phyloP scores from a whole-genome alignment of 92 coral and sea anemone species.

The Heliopora coerulea region DNA sequence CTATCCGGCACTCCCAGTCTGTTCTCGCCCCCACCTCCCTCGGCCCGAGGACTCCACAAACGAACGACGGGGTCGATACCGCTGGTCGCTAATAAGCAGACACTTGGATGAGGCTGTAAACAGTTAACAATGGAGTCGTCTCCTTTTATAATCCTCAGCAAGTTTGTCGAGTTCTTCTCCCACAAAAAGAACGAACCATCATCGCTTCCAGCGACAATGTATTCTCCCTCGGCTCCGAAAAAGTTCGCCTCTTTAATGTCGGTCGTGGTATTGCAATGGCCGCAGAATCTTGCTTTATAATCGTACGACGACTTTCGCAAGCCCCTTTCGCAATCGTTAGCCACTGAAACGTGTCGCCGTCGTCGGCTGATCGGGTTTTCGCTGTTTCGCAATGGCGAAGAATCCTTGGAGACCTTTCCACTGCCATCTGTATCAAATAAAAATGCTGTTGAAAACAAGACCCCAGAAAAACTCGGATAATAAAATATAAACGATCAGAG shows the following conservation, averaged over 20 bases:
- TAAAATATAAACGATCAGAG: too few species aligned
- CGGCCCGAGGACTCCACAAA: constrained; percentile 88
- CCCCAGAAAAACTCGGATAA: too few species aligned
- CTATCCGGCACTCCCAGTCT: constrained; percentile 51
- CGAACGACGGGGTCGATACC: constrained; percentile 97
- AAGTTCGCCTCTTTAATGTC: constrained; percentile 98
- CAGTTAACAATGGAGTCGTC: constrained; percentile 98
- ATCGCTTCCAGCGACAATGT: constrained; percentile 95
- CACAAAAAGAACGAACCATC: constrained; percentile 96
- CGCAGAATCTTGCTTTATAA: constrained; percentile 83
- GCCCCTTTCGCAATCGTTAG: constrained; percentile 74
- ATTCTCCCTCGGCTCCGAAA: constrained; percentile 93
- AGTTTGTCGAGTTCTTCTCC: constrained; percentile 89
- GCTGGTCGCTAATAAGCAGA: constrained; percentile 94
- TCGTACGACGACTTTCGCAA: constrained; percentile 73
- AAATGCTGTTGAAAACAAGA: too few species aligned
- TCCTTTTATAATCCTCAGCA: constrained; percentile 84
- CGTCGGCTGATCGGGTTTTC: background rate
- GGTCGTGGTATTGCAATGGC: constrained; percentile 98
- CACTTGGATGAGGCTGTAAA: constrained; percentile 92
- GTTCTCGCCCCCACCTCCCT: constrained; percentile 60
- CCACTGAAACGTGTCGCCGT: constrained; percentile 18
- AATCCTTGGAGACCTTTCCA: constrained; percentile 23
- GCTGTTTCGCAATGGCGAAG: background rate
- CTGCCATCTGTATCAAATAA: background rate